These are phyloP conservation scores for Nerophis ophidion DNA, from an alignment of 2,113 vertebrate genomes.

Conservation along the genomic window DNA sequence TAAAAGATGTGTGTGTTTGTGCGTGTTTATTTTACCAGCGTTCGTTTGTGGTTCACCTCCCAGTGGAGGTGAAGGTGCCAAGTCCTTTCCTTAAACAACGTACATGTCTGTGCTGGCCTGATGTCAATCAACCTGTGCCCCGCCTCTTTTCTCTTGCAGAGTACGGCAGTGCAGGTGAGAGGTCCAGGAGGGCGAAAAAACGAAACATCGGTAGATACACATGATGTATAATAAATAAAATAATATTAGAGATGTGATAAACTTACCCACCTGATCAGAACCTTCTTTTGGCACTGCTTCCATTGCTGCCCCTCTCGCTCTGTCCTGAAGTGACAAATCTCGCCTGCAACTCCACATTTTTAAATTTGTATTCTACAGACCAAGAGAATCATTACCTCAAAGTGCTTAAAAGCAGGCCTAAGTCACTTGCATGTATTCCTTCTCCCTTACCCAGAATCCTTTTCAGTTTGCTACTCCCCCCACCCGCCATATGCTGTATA, in stretches of 20 bases:
- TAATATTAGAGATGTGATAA: conserved; percentile 30
- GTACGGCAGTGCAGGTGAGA: conserved; percentile 81
- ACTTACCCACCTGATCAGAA: conserved; percentile 44
- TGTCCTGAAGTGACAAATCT: conserved; percentile 51
- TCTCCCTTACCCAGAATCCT: conserved; percentile 46
- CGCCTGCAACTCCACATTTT: conserved; percentile 46
- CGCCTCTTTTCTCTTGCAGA: conserved; percentile 80
- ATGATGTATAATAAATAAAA: conserved; percentile 60
- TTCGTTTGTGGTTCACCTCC: conserved; percentile 47
- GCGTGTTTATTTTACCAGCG: conserved; percentile 7
- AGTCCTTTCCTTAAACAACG: conserved; percentile 51
- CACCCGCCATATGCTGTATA: conserved; percentile 52
- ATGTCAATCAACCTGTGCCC: conserved; percentile 74
- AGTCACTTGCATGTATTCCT: conserved; percentile 72
- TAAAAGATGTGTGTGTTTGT: conserved; percentile 23
- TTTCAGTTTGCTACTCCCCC: conserved; percentile 54
- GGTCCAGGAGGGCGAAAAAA: conserved; percentile 80
- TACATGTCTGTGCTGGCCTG: conserved; percentile 76
- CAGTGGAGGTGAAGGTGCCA: conserved; percentile 50
- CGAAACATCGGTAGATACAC: conserved; percentile 80
- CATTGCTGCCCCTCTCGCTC: conserved; percentile 64
- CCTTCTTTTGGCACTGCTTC: conserved; percentile 60
- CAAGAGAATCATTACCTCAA: conserved; percentile 25
- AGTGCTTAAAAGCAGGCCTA: conserved; percentile 60
- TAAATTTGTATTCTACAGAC: conserved; percentile 18